Conservation (phyloP, 2,113 vertebrate species). For the Prunella fulvescens region DNA sequence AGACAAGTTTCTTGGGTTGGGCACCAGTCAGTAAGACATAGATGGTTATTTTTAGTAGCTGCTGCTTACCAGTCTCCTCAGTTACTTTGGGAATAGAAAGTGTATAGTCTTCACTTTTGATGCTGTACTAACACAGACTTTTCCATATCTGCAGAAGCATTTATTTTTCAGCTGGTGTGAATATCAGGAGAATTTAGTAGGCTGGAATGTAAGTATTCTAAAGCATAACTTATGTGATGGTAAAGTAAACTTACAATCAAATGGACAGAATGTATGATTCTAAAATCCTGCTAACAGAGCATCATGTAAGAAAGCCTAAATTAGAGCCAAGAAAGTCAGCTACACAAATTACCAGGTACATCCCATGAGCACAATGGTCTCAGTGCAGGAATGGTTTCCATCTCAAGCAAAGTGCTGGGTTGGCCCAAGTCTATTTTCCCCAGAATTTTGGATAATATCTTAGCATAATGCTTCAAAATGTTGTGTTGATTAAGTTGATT, state of each 20-base stretch:
- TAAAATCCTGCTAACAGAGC: not conserved
- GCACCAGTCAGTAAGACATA: not conserved
- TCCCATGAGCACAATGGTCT: not conserved
- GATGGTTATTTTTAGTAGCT: not conserved
- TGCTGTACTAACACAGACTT: not conserved
- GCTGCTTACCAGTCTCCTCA: not conserved
- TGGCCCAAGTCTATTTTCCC: not conserved
- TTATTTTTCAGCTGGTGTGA: not conserved
- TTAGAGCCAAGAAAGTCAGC: not conserved
- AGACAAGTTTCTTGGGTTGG: not conserved
- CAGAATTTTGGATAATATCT: not conserved
- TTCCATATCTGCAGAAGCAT: not conserved
- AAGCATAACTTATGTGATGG: not conserved
- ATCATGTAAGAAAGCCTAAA: not conserved
- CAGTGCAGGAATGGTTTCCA: not conserved
- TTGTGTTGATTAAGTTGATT: not conserved
- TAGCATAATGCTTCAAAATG: not conserved
- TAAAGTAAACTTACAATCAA: not conserved
- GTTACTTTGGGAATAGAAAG: not conserved
- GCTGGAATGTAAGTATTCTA: not conserved
- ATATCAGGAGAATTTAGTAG: not conserved
- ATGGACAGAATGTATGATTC: not conserved
- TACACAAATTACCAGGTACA: not conserved
- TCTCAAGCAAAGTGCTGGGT: not conserved
- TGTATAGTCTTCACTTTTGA: not conserved